phyloP scores from a whole-genome alignment of 1,140 invertebrate genomes.

The Grapholita molesta region DNA sequence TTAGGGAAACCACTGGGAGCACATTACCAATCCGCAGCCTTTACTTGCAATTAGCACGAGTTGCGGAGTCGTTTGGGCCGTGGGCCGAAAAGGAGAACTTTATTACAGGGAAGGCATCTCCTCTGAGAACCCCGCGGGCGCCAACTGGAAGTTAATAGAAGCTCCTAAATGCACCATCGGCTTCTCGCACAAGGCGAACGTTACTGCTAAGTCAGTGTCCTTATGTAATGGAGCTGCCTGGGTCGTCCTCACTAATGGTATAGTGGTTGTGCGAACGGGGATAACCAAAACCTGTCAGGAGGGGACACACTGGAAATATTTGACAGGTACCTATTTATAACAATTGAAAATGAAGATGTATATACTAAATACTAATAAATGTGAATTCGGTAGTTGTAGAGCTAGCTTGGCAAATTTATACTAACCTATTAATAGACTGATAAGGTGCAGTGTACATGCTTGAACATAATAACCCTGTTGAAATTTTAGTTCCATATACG shows the following conservation, averaged over 20 bases:
- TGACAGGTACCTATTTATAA: slow-evolving; percentile 55
- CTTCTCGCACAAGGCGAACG: slow-evolving; percentile 43
- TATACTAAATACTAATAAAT: background rate
- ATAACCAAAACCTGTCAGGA: slow-evolving; percentile 47
- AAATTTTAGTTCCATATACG: slow-evolving; percentile 15
- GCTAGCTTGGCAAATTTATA: background rate
- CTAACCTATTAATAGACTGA: background rate
- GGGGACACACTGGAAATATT: slow-evolving; percentile 67
- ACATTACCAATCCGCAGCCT: slow-evolving; percentile 87
- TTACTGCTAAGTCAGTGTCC: slow-evolving; percentile 57
- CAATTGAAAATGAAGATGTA: background rate
- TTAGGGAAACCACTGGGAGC: slow-evolving; percentile 88
- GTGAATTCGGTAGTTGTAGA: background rate
- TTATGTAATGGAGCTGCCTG: slow-evolving; percentile 53
- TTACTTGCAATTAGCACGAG: slow-evolving; percentile 85
- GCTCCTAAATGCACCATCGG: slow-evolving; percentile 50
- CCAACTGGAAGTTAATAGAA: slow-evolving; percentile 64
- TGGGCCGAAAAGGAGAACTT: slow-evolving; percentile 90
- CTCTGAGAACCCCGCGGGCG: slow-evolving; percentile 79
- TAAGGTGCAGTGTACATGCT: slow-evolving; percentile 1
- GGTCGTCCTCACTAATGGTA: slow-evolving; percentile 60
- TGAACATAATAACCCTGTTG: slow-evolving; percentile 5
- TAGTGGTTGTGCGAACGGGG: slow-evolving; percentile 59
- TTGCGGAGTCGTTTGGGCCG: slow-evolving; percentile 88
- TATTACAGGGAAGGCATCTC: slow-evolving; percentile 87